Evolutionary conservation across 2,797 vertebrate genomes (phyloP).

Genomic region (Ctenochaetus hawaiiensis): DNA sequence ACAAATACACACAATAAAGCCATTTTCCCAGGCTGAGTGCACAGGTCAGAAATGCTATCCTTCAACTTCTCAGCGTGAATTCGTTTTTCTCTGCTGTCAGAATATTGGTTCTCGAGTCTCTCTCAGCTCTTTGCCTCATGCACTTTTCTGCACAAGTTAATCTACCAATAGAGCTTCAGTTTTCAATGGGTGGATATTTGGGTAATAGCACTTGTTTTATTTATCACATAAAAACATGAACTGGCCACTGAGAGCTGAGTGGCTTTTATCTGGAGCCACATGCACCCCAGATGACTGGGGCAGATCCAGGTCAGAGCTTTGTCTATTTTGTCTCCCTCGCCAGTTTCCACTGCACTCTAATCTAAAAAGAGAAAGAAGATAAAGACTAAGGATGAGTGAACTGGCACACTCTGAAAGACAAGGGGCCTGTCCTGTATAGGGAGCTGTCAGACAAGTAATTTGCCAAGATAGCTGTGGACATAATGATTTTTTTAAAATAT

Average conservation of each 20-base stretch:
- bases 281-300: slow-evolving; percentile 12
- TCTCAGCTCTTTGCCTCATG: not conserved
- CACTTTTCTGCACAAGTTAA: not conserved
- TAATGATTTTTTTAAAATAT: not conserved
- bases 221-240: slow-evolving; percentile 11
- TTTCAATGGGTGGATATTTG: not conserved
- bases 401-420: slow-evolving; percentile 11
- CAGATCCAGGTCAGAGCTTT: slow-evolving; percentile 11
- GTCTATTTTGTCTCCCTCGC: slow-evolving; percentile 1
- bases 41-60: slow-evolving; percentile 48
- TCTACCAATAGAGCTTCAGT: not conserved
- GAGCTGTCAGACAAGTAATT: slow-evolving; percentile 1
- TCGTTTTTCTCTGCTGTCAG: slow-evolving; percentile 1
- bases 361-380: slow-evolving; percentile 12
- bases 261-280: not conserved
- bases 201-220: slow-evolving; percentile 9
- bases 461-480: not conserved
- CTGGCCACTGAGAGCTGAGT: slow-evolving; percentile 17
- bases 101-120: not conserved
- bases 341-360: slow-evolving; percentile 10
- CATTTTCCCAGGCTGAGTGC: slow-evolving; percentile 38
- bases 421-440: slow-evolving; percentile 1
- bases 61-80: slow-evolving; percentile 18
- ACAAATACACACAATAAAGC: slow-evolving; percentile 44
- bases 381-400: slow-evolving; percentile 3